Evolutionary conservation across 2,888 invertebrate genomes (phyloP).

Genomic region (Pedicia rivosa): DNA sequence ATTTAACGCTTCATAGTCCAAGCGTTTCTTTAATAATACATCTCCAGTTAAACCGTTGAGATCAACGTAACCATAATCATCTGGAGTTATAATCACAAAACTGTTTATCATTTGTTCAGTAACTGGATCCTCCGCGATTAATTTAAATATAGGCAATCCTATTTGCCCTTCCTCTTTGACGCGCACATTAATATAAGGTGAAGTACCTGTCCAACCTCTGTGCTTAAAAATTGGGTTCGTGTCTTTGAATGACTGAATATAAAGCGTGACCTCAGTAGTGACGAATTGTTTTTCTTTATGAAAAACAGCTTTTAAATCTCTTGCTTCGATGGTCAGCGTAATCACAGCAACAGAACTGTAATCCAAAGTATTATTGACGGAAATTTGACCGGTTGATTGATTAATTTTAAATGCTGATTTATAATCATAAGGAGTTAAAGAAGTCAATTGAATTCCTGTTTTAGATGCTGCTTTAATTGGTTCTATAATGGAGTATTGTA

Average conservation of each 20-base stretch:
- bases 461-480: constrained; percentile 56
- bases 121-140: constrained; percentile 55
- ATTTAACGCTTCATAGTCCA: constrained; percentile 62
- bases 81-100: constrained; percentile 39
- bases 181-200: constrained; percentile 46
- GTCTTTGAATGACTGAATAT: constrained; percentile 61
- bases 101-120: constrained; percentile 44
- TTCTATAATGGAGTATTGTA: constrained; percentile 52
- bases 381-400: constrained; percentile 47
- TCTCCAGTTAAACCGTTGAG: constrained; percentile 53
- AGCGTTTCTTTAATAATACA: constrained; percentile 50
- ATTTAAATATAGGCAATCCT: constrained; percentile 49
- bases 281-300: constrained; percentile 47
- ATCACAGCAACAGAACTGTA: constrained; percentile 60
- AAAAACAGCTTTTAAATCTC: constrained; percentile 51
- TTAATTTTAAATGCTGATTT: constrained; percentile 54
- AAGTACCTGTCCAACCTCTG: constrained; percentile 53
- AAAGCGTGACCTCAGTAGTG: constrained; percentile 53
- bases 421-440: constrained; percentile 42
- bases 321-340: constrained; percentile 52
- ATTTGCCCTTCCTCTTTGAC: constrained; percentile 64
- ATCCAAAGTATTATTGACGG: constrained; percentile 47
- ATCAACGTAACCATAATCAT: constrained; percentile 38
- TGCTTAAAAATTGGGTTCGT: constrained; percentile 60
- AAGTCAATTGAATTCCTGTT: constrained; percentile 51